Base-by-base conservation (phyloP, 37 sponge, comb jelly and placozoan species). In the Halichondria panicea region DNA sequence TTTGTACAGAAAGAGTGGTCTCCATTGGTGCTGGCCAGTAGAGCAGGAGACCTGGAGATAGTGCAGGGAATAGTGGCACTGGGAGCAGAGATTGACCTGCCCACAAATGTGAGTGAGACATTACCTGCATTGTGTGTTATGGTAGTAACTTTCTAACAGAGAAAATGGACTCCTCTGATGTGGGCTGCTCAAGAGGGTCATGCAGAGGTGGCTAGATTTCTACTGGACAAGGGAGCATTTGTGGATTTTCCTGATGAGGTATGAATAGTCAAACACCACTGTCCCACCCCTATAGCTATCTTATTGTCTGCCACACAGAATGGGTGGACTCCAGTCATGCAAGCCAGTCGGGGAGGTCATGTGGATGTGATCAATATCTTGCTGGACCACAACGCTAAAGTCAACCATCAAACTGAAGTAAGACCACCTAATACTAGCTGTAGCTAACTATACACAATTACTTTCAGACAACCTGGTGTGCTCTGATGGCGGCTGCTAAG, bases 251-350 rank as follows among this genome's bases (percentile, higher is more conserved):
- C 45, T 13, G 70, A n/a, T 30, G 53, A 1, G 2, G 53, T 70
- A 48, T 1, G 35, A n/a, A n/a, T 44, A 4, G 13, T 48, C 11
- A 19, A 43, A 6, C 13, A 13, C 13, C 13, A 18, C 2, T 22
- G 3, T 22, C 41, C 25, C 50, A n/a, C 8, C 32, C n/a, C n/a
- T n/a, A n/a, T 70, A n/a, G 30, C 52, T 11, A 18, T 48, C 57
- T 28, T 28, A 56, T 9, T 56, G 27, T 9, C 13, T 56, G 11
- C 15, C 13, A 18, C 15, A 4, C 57, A 63, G 63, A 63, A 63
- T 63, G 63, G 63, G 15, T 63, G 31, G 31, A 63, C 63, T 13
- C 63, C 63, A 19, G 18, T 63, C 31, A 63, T 63, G 19, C 31
- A 18, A 63, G 63, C 63, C 4, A 63, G 63, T 28, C 30, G 63